These are phyloP conservation scores for Chrysotoxum bicinctum DNA, from an alignment of 2,888 invertebrate species.

Conservation along the genomic window DNA sequence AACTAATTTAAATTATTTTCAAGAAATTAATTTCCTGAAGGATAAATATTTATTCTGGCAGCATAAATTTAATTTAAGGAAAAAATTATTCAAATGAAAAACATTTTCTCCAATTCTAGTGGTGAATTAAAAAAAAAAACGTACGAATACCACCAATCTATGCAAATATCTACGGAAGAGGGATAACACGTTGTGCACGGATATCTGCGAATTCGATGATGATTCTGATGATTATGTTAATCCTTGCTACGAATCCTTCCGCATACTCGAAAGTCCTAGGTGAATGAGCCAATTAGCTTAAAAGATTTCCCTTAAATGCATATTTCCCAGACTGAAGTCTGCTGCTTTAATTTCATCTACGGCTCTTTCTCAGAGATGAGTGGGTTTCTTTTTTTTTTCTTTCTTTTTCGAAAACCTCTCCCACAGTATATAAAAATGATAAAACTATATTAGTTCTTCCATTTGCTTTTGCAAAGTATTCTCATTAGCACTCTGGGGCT, in stretches of 20 bases:
- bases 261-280: slow-evolving; percentile 15
- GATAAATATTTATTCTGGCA: background rate
- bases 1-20: too few relatives aligned
- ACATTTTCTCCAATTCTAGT: background rate
- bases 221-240: slow-evolving; percentile 12
- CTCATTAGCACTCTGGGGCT: slow-evolving; percentile 50
- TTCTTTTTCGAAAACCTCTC: background rate
- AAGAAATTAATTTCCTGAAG: background rate
- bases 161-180: background rate
- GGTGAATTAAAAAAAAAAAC: background rate
- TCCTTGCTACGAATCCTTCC: slow-evolving; percentile 16
- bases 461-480: slow-evolving; percentile 18
- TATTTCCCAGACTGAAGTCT: slow-evolving; percentile 35
- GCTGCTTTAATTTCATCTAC: background rate
- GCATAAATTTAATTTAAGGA: background rate
- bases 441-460: slow-evolving; percentile 24
- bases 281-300: slow-evolving; percentile 61
- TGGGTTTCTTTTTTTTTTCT: background rate
- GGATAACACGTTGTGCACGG: slow-evolving; percentile 20
- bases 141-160: background rate
- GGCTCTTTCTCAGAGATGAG: background rate
- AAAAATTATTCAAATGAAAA: background rate
- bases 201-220: slow-evolving; percentile 45
- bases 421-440: background rate
- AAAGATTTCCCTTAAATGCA: slow-evolving; percentile 42